Evolutionary conservation across 2,113 vertebrate genomes (phyloP).

Genomic region (Halcyon malimbica): DNA sequence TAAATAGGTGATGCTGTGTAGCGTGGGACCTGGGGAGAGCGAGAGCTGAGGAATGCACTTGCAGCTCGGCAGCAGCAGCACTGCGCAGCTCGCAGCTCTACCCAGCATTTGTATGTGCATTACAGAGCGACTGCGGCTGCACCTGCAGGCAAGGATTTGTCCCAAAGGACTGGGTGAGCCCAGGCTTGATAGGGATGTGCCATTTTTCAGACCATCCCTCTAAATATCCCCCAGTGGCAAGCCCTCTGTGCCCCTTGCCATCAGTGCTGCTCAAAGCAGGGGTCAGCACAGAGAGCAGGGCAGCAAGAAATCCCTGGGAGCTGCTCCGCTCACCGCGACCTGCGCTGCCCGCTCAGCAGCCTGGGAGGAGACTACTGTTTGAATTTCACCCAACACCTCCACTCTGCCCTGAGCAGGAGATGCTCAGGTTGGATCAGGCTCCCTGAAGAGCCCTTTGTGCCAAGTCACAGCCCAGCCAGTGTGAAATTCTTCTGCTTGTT

Average conservation of each 20-base stretch:
- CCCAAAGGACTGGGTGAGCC: neutral
- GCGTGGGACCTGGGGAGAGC: neutral
- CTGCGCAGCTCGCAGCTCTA: neutral
- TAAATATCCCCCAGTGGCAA: neutral
- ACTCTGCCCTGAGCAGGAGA: neutral
- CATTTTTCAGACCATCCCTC: neutral
- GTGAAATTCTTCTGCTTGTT: slow-evolving; percentile 20
- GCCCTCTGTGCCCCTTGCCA: neutral
- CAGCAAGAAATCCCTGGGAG: fast-evolving
- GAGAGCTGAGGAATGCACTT: neutral
- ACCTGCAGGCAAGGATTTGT: neutral
- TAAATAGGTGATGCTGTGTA: slow-evolving; percentile 28
- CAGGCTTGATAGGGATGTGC: neutral
- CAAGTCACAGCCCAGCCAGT: neutral
- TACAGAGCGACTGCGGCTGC: neutral
- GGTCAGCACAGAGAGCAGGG: neutral
- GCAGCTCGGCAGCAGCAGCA: neutral
- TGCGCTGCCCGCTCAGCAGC: neutral
- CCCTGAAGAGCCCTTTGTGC: slow-evolving; percentile 1
- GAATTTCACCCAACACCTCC: neutral
- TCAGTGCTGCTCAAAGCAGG: neutral
- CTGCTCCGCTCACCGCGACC: neutral
- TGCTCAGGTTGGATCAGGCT: neutral
- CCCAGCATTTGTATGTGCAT: neutral
- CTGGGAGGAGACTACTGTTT: neutral